Conservation (phyloP, 2,888 invertebrate species). For the Cryptus viduatorius region DNA sequence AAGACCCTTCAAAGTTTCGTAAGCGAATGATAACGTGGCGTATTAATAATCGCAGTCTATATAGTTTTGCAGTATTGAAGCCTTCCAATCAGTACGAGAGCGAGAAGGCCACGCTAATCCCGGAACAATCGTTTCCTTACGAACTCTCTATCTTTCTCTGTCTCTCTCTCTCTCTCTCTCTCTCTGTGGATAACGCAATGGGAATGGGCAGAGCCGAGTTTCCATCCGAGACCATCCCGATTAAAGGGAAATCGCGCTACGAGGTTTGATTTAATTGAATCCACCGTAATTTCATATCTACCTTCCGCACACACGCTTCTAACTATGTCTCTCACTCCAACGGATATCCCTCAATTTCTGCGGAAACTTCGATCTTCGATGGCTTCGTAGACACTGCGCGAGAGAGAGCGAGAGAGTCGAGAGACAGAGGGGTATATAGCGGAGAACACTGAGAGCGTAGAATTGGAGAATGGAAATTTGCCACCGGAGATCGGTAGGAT, state of each 20-base stretch:
- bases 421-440: conserved; percentile 10
- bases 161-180: background rate
- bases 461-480: conserved; percentile 66
- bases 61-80: conserved; percentile 27
- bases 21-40: conserved; percentile 5
- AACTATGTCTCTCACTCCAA: conserved; percentile 51
- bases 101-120: conserved; percentile 79
- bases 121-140: conserved; percentile 79
- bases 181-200: conserved; percentile 41
- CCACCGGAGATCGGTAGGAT: conserved; percentile 35
- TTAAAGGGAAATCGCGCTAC: conserved; percentile 77
- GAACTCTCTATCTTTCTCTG: conserved; percentile 26
- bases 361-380: conserved; percentile 77
- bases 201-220: conserved; percentile 26
- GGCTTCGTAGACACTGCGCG: conserved; percentile 66
- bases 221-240: conserved; percentile 73
- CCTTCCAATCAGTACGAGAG: conserved; percentile 80
- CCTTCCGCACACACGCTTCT: conserved; percentile 81
- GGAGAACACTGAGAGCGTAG: conserved; percentile 54
- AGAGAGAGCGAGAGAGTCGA: conserved; percentile 32
- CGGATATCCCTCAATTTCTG: conserved; percentile 55
- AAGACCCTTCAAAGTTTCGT: background rate
- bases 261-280: conserved; percentile 84
- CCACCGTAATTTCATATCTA: conserved; percentile 84
- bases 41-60: background rate